A percentile compares a stretch with the other conserved stretches of the same genome.
Conservation (phyloP, 2,888 invertebrate genomes). For the Therioaphis trifolii region DNA sequence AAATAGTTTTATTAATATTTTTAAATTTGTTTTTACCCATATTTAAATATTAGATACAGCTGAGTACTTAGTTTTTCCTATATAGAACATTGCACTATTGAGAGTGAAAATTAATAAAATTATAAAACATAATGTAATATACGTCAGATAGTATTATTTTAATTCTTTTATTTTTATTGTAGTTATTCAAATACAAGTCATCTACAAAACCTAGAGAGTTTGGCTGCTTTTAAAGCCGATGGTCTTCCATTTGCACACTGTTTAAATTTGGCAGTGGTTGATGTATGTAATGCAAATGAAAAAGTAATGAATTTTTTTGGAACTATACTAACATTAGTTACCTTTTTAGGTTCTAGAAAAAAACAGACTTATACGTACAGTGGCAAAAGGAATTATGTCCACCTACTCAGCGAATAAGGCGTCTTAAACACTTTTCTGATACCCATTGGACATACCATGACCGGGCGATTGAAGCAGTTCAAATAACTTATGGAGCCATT, state of each 20-base stretch:
- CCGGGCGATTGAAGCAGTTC: slow-evolving; percentile 23
- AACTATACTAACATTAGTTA: not conserved
- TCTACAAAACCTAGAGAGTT: too few relatives aligned
- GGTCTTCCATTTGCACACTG: not conserved
- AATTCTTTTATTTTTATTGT: too few relatives aligned
- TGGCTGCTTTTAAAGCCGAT: too few relatives aligned
- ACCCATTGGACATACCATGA: slow-evolving; percentile 39
- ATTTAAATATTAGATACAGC: too few relatives aligned
- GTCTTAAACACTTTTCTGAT: slow-evolving; percentile 41
- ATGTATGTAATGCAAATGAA: slow-evolving; percentile 29
- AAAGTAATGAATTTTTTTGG: slow-evolving; percentile 15
- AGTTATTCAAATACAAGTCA: too few relatives aligned
- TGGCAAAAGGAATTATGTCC: slow-evolving; percentile 28
- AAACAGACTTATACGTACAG: not conserved
- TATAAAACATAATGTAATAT: too few relatives aligned
- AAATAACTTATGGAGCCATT: slow-evolving; percentile 31
- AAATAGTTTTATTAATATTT: too few relatives aligned
- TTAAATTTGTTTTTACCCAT: too few relatives aligned
- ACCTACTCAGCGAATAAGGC: slow-evolving; percentile 16
- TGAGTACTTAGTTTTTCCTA: too few relatives aligned
- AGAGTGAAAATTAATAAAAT: too few relatives aligned
- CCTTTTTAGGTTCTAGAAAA: slow-evolving; percentile 18
- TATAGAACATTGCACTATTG: too few relatives aligned
- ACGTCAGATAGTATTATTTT: too few relatives aligned
- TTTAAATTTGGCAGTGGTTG: slow-evolving; percentile 37